A percentile compares a stretch with the other conserved stretches of the same genome.
Conservation (phyloP, 2,888 invertebrate genomes). For the Troides aeacus region DNA sequence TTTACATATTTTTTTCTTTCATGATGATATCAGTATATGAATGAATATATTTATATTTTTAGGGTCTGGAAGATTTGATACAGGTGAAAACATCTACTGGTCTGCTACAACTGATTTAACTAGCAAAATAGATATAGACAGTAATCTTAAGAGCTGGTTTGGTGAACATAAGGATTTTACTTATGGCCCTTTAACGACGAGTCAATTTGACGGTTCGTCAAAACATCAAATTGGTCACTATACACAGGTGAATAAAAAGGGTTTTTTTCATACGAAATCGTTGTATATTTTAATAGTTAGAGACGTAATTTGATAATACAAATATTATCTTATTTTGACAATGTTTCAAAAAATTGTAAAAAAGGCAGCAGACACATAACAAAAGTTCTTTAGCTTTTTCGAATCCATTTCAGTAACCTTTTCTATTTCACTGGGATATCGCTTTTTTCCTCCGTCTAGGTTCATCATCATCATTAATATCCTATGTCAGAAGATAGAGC, state of each 20-base stretch:
- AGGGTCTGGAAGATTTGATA: slow-evolving; percentile 58
- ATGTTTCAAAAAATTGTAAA: no score
- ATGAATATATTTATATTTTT: slow-evolving; percentile 21
- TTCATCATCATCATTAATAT: no score
- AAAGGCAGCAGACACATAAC: no score
- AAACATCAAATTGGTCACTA: slow-evolving; percentile 58
- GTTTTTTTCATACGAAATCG: background rate
- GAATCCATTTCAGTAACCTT: no score
- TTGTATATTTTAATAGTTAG: no score
- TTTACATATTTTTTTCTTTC: no score
- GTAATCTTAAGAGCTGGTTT: slow-evolving; percentile 55
- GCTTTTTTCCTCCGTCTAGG: no score
- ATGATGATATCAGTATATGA: no score
- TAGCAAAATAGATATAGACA: slow-evolving; percentile 43
- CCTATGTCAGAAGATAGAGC: no score
- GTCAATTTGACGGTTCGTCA: slow-evolving; percentile 43
- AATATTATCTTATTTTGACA: background rate
- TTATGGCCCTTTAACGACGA: slow-evolving; percentile 43
- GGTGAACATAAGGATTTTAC: slow-evolving; percentile 54
- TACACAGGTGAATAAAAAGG: slow-evolving; percentile 54
- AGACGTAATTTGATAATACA: no score
- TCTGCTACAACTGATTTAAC: slow-evolving; percentile 42
- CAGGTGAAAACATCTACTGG: slow-evolving; percentile 63
- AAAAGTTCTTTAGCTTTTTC: no score
- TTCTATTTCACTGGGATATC: no score